phyloP scores from a whole-genome alignment of 2,888 invertebrate genomes.

The Perdita meconis region DNA sequence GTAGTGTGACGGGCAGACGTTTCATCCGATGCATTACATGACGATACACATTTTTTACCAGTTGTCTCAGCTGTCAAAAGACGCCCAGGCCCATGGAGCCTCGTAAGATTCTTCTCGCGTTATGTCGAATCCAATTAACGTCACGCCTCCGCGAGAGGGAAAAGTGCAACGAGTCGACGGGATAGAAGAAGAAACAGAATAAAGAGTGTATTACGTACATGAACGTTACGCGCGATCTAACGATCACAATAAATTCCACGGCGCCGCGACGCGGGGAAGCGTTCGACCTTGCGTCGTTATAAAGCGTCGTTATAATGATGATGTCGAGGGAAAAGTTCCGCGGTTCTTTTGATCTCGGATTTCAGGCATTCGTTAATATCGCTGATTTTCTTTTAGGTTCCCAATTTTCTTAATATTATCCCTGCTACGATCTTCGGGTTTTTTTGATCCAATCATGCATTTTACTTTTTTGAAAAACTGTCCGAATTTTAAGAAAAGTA shows the following conservation, averaged over 20 bases:
- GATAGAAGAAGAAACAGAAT: background rate
- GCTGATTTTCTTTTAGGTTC: too few relatives aligned
- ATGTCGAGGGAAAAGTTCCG: slow-evolving; percentile 22
- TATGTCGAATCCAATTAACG: slow-evolving; percentile 60
- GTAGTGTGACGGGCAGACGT: background rate
- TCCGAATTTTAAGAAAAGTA: too few relatives aligned
- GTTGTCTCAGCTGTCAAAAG: slow-evolving; percentile 12
- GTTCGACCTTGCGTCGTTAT: slow-evolving; percentile 35
- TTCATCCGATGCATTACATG: background rate
- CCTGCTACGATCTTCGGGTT: too few relatives aligned
- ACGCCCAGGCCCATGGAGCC: background rate
- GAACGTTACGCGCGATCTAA: slow-evolving; percentile 31
- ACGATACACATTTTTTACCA: background rate
- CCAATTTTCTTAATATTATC: too few relatives aligned
- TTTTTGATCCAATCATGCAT: too few relatives aligned
- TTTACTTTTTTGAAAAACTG: too few relatives aligned
- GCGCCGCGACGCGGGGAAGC: background rate
- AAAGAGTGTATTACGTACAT: slow-evolving; percentile 35
- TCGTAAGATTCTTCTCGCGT: slow-evolving; percentile 25
- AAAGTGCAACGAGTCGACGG: background rate
- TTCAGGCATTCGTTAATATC: too few relatives aligned
- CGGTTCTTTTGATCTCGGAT: too few relatives aligned
- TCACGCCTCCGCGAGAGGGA: slow-evolving; percentile 29
- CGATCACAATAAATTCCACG: slow-evolving; percentile 44
- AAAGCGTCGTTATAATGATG: slow-evolving; percentile 11